Evolutionary conservation across 2,113 vertebrate genomes (phyloP), one percentile per base, ranked within the genome.

Genomic region (Peromyscus polionotus): DNA sequence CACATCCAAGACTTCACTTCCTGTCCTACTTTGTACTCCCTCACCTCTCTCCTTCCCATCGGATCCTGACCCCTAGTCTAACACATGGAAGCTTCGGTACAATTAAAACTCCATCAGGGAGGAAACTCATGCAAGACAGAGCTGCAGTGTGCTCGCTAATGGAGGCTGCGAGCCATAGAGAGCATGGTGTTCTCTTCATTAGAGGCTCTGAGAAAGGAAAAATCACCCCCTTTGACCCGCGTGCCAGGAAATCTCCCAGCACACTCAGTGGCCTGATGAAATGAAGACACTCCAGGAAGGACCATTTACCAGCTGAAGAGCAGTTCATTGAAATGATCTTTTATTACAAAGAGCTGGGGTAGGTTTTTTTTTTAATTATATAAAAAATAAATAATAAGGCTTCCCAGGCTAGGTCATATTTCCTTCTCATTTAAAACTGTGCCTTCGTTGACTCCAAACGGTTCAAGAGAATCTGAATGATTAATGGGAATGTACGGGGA

Each of bases 41-140:
- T 91, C 68, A 63, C 36, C 65, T 72, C 13, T 20, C 26, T 24
- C 11, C 89, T 95, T 90, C 80, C 73, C 76, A 2, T 79, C 80
- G 68, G 6, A 84, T 31, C 26, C 68, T n/a, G 67, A 83, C 9
- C 39, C 87, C 75, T 93, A 36, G 87, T 84, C 83, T 61, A 76
- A 10, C 63, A 65, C 48, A 1, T 28, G 57, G 0, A 1, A 5
- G 63, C 61, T 51, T 24, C 33, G 61, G n/a, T n/a, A 67, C 42
- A 93, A 96, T 95, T 94, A 51, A 93, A 93, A 79, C 26, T 45
- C 67, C 91, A 88, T 88, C 77, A 63, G 51, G 73, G 85, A 42
- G 95, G 76, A 45, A 88, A 33, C 54, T 24, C 7, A 2, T 2
- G 5, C 68, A 48, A 76, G 85, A 36, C 51, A 11, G 63, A 73